Conservation (phyloP, 2,797 vertebrate genomes). For the Tolypeutes matacus region DNA sequence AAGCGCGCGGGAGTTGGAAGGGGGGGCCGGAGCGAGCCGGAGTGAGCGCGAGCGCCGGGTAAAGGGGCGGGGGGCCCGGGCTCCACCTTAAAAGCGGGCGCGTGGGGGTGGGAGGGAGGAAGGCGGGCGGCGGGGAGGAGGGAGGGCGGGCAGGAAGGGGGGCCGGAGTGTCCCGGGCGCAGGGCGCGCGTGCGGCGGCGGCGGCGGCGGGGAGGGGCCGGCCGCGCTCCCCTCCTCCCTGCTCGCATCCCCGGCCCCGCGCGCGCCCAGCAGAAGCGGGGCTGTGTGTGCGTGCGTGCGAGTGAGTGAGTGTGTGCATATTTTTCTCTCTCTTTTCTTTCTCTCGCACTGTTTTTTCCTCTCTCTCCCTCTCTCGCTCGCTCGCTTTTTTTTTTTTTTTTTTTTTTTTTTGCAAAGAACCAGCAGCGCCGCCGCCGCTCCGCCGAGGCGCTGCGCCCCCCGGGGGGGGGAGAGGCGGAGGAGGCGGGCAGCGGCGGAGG, state of each 20-base stretch:
- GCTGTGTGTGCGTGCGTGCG: slow-evolving; percentile 83
- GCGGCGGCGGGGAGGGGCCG: slow-evolving; percentile 81
- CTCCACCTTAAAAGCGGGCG: slow-evolving; percentile 83
- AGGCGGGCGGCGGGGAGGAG: slow-evolving; percentile 77
- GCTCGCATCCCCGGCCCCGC: slow-evolving; percentile 83
- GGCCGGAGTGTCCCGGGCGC: slow-evolving; percentile 82
- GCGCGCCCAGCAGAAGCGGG: slow-evolving; percentile 83
- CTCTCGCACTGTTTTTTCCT: slow-evolving; percentile 76
- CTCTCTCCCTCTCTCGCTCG: slow-evolving; percentile 57
- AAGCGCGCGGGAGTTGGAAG: slow-evolving; percentile 83
- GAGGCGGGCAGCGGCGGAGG: slow-evolving; percentile 82
- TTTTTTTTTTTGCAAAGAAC: slow-evolving; percentile 81
- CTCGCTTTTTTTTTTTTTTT: slow-evolving; percentile 28
- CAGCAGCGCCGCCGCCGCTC: slow-evolving; percentile 81
- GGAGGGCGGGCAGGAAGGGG: slow-evolving; percentile 79
- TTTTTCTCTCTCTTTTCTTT: slow-evolving; percentile 78
- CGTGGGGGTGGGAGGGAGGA: slow-evolving; percentile 81
- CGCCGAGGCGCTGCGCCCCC: slow-evolving; percentile 82
- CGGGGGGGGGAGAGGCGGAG: slow-evolving; percentile 77
- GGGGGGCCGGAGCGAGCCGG: slow-evolving; percentile 75
- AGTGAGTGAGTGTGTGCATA: slow-evolving; percentile 80
- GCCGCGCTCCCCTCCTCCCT: slow-evolving; percentile 83
- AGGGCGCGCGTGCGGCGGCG: slow-evolving; percentile 83
- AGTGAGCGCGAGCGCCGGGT: slow-evolving; percentile 75
- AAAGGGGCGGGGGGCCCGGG: slow-evolving; percentile 75